Conservation (phyloP, 1,140 invertebrate genomes). For the Conopomorpha cramerella region DNA sequence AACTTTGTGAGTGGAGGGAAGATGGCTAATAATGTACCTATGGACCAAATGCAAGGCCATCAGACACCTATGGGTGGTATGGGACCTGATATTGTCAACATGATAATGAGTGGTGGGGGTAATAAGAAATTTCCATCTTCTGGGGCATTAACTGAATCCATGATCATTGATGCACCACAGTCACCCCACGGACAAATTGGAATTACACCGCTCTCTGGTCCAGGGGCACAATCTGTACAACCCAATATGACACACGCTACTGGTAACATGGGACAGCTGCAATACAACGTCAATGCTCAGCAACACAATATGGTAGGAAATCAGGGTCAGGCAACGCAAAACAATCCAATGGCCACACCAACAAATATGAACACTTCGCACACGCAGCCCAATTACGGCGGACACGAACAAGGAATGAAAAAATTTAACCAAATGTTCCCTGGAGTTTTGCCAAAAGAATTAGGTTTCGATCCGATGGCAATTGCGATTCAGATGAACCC, state of each 20-base stretch:
- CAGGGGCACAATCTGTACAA: too few relatives aligned
- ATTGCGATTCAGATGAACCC: slow-evolving; percentile 55
- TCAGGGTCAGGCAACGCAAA: too few relatives aligned
- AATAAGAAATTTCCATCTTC: slow-evolving; percentile 2
- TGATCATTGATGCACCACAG: slow-evolving; percentile 16
- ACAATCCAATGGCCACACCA: too few relatives aligned
- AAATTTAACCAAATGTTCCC: slow-evolving; percentile 52
- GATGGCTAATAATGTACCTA: neutral
- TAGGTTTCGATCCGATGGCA: slow-evolving; percentile 47
- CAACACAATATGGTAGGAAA: too few relatives aligned
- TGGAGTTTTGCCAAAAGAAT: slow-evolving; percentile 33
- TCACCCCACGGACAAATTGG: slow-evolving; percentile 15
- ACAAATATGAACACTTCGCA: slow-evolving; percentile 11
- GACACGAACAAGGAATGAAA: slow-evolving; percentile 26
- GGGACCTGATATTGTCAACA: slow-evolving; percentile 29
- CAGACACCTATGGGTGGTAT: slow-evolving; percentile 16
- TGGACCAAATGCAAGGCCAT: slow-evolving; percentile 5
- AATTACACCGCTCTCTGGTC: slow-evolving; percentile 10
- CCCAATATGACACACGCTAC: neutral
- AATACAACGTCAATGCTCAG: too few relatives aligned
- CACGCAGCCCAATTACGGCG: too few relatives aligned
- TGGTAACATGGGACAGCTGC: neutral
- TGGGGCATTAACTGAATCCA: slow-evolving; percentile 5
- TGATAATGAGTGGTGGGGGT: slow-evolving; percentile 14
- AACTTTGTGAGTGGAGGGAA: neutral